Evolutionary conservation across 2,888 invertebrate genomes (phyloP).

Genomic region (Serripes groenlandicus): DNA sequence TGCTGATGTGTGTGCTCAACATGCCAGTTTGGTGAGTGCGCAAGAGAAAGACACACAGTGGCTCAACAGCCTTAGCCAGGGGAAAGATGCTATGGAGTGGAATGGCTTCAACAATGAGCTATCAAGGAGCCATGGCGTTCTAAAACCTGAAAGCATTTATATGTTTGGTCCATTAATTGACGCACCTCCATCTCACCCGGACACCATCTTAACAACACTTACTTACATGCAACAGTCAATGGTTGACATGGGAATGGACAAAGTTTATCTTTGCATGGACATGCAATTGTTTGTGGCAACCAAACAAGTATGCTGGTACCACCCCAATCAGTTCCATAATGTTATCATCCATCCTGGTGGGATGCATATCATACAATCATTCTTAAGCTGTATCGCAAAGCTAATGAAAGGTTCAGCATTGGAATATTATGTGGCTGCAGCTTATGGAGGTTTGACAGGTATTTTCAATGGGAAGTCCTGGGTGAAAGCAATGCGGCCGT

Average conservation of each 20-base stretch:
- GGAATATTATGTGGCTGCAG: constrained; percentile 25
- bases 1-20: constrained; percentile 5
- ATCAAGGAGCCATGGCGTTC: constrained; percentile 14
- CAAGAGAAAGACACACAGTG: constrained; percentile 20
- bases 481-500: constrained; percentile 25
- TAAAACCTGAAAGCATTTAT: constrained; percentile 15
- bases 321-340: constrained; percentile 20
- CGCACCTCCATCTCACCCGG: constrained; percentile 30
- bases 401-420: constrained; percentile 26
- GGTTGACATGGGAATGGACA: constrained; percentile 20
- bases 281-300: constrained; percentile 23
- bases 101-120: constrained; percentile 32
- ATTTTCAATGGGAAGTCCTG: constrained; percentile 35
- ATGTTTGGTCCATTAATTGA: constrained; percentile 29
- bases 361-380: constrained; percentile 12
- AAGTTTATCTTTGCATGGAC: constrained; percentile 26
- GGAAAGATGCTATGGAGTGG: constrained; percentile 11
- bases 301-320: constrained; percentile 27
- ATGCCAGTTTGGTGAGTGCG: background rate
- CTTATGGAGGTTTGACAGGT: constrained; percentile 16
- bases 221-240: constrained; percentile 21
- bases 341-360: constrained; percentile 26
- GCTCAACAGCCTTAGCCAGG: constrained; percentile 19
- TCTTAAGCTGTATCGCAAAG: constrained; percentile 4
- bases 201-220: constrained; percentile 29